phyloP scores from a whole-genome alignment of 2,888 invertebrate species.

The Thyatira batis region DNA sequence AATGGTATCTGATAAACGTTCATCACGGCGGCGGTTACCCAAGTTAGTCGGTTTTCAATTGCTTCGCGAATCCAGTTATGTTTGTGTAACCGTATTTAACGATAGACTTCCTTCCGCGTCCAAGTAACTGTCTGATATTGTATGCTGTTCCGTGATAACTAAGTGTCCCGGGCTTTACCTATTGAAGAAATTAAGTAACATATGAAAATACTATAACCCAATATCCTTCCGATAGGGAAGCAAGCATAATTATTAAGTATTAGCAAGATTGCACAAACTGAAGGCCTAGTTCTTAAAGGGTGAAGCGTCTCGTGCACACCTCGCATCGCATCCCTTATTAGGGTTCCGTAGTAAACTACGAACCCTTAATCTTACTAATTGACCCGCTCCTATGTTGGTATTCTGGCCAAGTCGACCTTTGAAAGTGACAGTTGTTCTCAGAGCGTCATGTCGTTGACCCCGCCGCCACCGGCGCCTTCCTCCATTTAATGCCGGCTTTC shows the following conservation, averaged over 20 bases:
- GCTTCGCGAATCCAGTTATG: conserved; percentile 29
- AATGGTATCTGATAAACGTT: conserved; percentile 14
- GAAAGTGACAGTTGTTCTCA: conserved; percentile 76
- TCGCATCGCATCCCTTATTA: not conserved
- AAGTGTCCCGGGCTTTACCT: no score
- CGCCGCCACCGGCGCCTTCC: conserved; percentile 50
- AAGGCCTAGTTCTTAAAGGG: not conserved
- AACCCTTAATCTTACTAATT: not conserved
- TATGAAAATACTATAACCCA: no score
- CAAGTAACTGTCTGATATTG: conserved; percentile 26
- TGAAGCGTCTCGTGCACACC: not conserved
- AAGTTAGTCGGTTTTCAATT: conserved; percentile 20
- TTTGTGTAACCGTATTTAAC: conserved; percentile 45
- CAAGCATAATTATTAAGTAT: no score
- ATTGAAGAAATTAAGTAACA: no score
- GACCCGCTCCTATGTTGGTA: not conserved
- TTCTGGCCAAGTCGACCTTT: conserved; percentile 60
- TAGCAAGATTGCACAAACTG: not conserved
- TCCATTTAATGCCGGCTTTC: conserved; percentile 54
- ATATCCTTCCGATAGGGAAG: no score
- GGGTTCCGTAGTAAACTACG: no score
- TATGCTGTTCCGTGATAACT: conserved; percentile 12
- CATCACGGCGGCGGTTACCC: conserved; percentile 7
- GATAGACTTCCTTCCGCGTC: conserved; percentile 46
- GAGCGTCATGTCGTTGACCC: conserved; percentile 67